These are phyloP conservation scores for Caenorhabditis tropicalis DNA, from an alignment of 1,140 invertebrate genomes.

Conservation along the genomic window DNA sequence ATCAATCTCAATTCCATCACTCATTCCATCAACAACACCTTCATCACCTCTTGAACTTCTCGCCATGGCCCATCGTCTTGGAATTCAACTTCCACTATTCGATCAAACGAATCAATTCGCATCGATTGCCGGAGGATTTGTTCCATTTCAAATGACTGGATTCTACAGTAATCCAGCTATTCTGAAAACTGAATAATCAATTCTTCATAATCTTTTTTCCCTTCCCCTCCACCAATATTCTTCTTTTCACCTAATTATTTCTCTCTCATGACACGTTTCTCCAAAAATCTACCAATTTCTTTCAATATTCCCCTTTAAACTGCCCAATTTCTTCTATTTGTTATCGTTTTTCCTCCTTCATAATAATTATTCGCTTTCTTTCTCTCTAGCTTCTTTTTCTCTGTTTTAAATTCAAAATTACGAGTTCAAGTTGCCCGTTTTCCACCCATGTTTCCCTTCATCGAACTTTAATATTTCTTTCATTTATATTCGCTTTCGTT, in stretches of 20 bases:
- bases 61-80: not conserved
- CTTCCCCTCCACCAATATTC: not conserved
- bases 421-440: not conserved
- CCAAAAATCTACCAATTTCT: not conserved
- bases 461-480: not conserved
- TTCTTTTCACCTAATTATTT: not conserved
- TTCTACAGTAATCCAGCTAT: constrained; percentile 5
- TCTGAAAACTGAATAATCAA: not conserved
- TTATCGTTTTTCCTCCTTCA: not conserved
- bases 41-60: not conserved
- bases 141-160: not conserved
- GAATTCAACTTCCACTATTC: not conserved
- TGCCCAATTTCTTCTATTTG: too few species aligned
- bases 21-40: not conserved
- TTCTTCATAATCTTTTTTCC: not conserved
- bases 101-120: not conserved
- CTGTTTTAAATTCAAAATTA: constrained; percentile 1
- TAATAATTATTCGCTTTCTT: constrained; percentile 25
- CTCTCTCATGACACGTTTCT: constrained; percentile 13
- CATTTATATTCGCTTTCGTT: not conserved
- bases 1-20: not conserved
- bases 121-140: not conserved
- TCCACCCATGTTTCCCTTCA: not conserved
- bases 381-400: not conserved
- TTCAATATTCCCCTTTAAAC: not conserved